These are phyloP conservation scores for Chironomus tentans DNA, from an alignment of 2,888 invertebrate genomes.

Conservation along the genomic window DNA sequence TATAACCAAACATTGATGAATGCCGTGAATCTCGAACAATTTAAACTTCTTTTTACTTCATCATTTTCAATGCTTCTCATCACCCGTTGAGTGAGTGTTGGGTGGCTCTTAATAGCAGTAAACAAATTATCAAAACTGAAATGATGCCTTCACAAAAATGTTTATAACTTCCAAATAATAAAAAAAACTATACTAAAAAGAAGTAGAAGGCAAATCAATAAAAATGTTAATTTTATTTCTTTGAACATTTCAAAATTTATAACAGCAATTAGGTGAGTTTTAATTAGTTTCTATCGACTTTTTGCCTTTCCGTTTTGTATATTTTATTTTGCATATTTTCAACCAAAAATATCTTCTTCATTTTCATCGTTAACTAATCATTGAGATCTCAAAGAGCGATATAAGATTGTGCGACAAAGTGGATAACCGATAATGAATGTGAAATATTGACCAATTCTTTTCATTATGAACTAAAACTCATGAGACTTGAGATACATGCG, in stretches of 20 bases:
- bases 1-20: no score
- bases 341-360: background rate
- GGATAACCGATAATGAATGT: background rate
- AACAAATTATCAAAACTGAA: background rate
- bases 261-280: slow-evolving; percentile 18
- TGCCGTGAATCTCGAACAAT: no score
- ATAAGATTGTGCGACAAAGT: background rate
- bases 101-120: background rate
- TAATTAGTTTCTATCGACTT: slow-evolving; percentile 23
- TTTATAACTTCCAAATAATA: background rate
- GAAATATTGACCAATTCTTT: background rate
- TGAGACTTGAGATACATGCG: background rate
- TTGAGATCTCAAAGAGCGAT: background rate
- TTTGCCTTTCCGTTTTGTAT: background rate
- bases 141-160: background rate
- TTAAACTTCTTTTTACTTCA: background rate
- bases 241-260: slow-evolving; percentile 13
- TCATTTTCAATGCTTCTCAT: background rate
- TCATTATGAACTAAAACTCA: background rate
- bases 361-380: background rate
- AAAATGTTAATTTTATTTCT: slow-evolving; percentile 17
- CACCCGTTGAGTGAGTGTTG: background rate
- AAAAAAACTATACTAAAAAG: background rate
- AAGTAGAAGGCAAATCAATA: slow-evolving; percentile 12
- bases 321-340: background rate